phyloP scores from a whole-genome alignment of 1,140 invertebrate genomes.

The Harlomillsia oculata region DNA sequence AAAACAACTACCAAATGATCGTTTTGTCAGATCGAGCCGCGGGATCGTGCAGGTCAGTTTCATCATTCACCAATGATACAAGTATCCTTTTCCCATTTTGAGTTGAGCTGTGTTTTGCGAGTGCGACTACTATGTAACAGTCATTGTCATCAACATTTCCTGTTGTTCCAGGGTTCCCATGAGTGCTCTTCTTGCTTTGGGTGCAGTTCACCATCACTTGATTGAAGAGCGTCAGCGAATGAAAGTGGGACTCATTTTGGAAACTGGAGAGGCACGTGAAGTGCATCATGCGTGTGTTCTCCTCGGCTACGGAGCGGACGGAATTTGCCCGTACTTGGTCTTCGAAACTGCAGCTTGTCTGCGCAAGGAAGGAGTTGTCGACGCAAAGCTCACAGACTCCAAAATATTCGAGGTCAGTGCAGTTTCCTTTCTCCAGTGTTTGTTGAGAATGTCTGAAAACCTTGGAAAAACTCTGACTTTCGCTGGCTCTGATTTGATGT shows the following conservation, averaged over 20 bases:
- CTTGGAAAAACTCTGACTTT: slow-evolving; percentile 1
- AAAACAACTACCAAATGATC: slow-evolving; percentile 70
- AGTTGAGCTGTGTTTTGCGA: too few relatives aligned
- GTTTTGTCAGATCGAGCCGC: slow-evolving; percentile 77
- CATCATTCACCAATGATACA: not conserved
- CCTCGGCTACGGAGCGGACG: slow-evolving; percentile 81
- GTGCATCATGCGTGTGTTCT: slow-evolving; percentile 28
- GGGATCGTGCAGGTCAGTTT: slow-evolving; percentile 49
- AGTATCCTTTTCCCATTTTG: too few relatives aligned
- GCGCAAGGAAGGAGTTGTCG: slow-evolving; percentile 68
- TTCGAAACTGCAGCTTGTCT: slow-evolving; percentile 80
- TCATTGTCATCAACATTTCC: slow-evolving; percentile 2
- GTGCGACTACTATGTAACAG: too few relatives aligned
- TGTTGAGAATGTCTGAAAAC: not conserved
- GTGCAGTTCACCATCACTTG: slow-evolving; percentile 88
- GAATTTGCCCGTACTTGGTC: slow-evolving; percentile 92
- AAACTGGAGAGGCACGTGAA: slow-evolving; percentile 79
- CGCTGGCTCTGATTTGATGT: slow-evolving; percentile 19
- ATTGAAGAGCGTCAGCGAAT: slow-evolving; percentile 91
- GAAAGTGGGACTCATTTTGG: slow-evolving; percentile 87
- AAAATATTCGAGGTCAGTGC: slow-evolving; percentile 63
- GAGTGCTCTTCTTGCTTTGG: slow-evolving; percentile 76
- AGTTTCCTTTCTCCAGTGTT: not conserved
- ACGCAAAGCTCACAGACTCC: slow-evolving; percentile 65
- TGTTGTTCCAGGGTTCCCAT: slow-evolving; percentile 54